Conservation (phyloP, 1,140 invertebrate genomes). For the Lepidurus apus region DNA sequence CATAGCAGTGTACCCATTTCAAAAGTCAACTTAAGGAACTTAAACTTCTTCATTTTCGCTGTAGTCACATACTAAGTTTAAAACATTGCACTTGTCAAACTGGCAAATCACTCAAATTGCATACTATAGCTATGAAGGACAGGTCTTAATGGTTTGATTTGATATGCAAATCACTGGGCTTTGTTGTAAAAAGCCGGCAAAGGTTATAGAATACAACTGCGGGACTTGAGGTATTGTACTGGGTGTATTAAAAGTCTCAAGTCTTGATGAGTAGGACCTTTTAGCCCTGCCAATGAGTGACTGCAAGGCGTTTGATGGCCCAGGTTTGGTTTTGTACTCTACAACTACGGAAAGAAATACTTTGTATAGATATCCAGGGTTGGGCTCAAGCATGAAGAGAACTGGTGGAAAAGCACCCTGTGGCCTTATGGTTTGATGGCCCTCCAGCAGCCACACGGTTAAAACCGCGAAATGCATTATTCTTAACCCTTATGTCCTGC, state of each 20-base stretch:
- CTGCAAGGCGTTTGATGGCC: slow-evolving; percentile 14
- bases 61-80: not conserved
- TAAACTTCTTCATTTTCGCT: not conserved
- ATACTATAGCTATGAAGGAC: not conserved
- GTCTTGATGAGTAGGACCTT: not conserved
- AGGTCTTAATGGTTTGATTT: no score
- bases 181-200: no score
- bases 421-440: slow-evolving; percentile 17
- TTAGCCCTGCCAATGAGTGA: slow-evolving; percentile 14
- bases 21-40: not conserved
- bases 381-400: not conserved
- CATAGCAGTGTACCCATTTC: not conserved
- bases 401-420: not conserved
- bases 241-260: not conserved
- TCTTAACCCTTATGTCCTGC: not conserved
- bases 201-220: no score
- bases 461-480: not conserved
- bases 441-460: not conserved
- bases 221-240: not conserved
- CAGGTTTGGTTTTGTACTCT: slow-evolving; percentile 13
- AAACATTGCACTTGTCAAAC: not conserved
- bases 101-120: not conserved
- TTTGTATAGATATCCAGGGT: slow-evolving; percentile 13
- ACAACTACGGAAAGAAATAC: slow-evolving; percentile 8
- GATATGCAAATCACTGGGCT: no score